Base-by-base conservation (phyloP, 2,113 vertebrate species). In the Pteruthius melanotis region DNA sequence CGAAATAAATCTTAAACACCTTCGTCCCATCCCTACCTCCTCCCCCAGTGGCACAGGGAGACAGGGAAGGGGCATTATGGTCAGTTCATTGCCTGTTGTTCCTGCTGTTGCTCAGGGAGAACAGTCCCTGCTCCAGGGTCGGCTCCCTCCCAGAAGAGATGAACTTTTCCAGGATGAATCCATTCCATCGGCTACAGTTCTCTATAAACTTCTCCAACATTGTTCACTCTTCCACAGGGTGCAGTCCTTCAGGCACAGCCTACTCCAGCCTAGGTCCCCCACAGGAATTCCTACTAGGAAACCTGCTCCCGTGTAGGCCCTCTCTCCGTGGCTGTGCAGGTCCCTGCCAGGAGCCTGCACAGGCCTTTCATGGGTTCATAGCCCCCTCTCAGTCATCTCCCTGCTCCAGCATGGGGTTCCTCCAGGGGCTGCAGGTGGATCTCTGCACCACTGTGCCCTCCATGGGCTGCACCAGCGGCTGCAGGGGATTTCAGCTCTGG, bases 51-150 rank as follows among this genome's bases (percentile, higher is more conserved):
- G 54, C 33, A 37, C 52, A 50, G 31, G 60, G 24, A 65, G 42
- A 19, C 15, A 22, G 42, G 40, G 13, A 65, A 40, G 35, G 35
- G 26, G 15, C 1, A n/a, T 76, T 42, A 42, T 13, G 31, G 16
- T 66, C 30, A 35, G 16, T 21, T 40, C 26, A 24, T 17, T 49
- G 26, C 13, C 37, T 0, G 0, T n/a, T 20, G 23, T 4, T 76
- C 14, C 13, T 50, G 24, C 8, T 49, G 13, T 21, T 66, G 52
- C 42, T 75, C 35, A 40, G 35, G 52, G 57, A 39, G 23, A 24
- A 8, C 35, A 40, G 70, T 57, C 30, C 7, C 35, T 66, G 35
- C 52, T 66, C 52, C 31, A 42, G 42, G 16, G 6, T 21, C 26
- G 19, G 12, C 4, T 57, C 24, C 24, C 16, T 65, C 42, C 70